Conservation (phyloP, 2,113 vertebrate species). For the Entelurus aequoreus region DNA sequence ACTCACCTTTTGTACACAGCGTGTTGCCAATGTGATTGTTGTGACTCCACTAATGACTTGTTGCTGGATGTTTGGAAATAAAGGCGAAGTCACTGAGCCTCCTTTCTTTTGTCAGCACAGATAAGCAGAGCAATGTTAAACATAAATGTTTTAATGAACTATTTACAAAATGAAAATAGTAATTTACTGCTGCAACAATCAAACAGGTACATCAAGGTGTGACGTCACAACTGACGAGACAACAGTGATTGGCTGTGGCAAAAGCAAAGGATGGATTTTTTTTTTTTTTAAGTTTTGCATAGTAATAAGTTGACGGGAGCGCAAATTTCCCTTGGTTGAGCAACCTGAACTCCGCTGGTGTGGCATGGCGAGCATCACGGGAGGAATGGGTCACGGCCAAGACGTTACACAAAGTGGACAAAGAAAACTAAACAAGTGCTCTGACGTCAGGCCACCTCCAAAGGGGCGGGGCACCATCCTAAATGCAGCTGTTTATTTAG, state of each 20-base stretch:
- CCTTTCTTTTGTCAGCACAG: slow-evolving; percentile 11
- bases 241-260: slow-evolving; percentile 66
- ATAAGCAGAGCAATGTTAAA: slow-evolving; percentile 64
- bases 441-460: slow-evolving; percentile 59
- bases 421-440: slow-evolving; percentile 63
- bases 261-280: slow-evolving; percentile 61
- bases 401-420: slow-evolving; percentile 46
- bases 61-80: slow-evolving; percentile 99
- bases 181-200: slow-evolving; percentile 73
- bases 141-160: slow-evolving; percentile 81
- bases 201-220: slow-evolving; percentile 72
- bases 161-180: slow-evolving; percentile 73
- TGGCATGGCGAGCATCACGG: neutral
- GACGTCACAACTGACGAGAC: slow-evolving; percentile 62
- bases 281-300: slow-evolving; percentile 62
- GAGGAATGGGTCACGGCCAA: slow-evolving; percentile 65
- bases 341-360: neutral
- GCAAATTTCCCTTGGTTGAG: slow-evolving; percentile 2
- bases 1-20: slow-evolving; percentile 64
- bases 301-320: slow-evolving; percentile 65
- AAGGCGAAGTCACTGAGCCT: slow-evolving; percentile 71
- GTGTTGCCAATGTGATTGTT: slow-evolving; percentile 89
- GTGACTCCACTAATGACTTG: slow-evolving; percentile 92
- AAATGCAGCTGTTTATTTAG: slow-evolving; percentile 63
- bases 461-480: slow-evolving; percentile 35